Evolutionary conservation across 2,888 invertebrate species (phyloP), one percentile per base, ranked within the genome.

Genomic region (Argynnis bischoffii): DNA sequence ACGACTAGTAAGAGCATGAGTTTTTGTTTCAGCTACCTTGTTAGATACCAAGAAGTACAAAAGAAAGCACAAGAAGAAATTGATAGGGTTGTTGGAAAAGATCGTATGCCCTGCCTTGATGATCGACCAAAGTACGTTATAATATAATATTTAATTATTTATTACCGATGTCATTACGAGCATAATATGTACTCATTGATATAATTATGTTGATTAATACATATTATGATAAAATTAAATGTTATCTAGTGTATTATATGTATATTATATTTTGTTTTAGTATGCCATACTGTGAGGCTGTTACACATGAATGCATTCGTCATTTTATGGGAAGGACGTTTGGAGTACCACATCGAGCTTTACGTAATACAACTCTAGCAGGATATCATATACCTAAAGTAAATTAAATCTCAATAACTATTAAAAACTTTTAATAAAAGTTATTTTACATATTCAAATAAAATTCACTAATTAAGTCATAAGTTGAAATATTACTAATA

Each of bases 241-340:
- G 3, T 11, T 51, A 18, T 54, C 51, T 50, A 14, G n/a, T 41
- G 15, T 15, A 6, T 56, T 18, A 50, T 56, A n/a, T n/a, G n/a
- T n/a, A 64, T 57, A 35, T 63, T 47, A 65, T 31, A 21, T 21
- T 64, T 50, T 16, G 53, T 64, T 69, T 93, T 82, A 96, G 96
- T 63, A 94, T 98, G 95, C 96, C 97, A 0, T 97, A 96, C 79
- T 94, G 96, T 69, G 96, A 96, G 79, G 96, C 96, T 0, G 93
- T 97, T 11, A 95, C 96, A 0, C 89, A 96, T 77, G 97, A 98
- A 84, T 94, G 96, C 0, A 84, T 97, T 0, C 93, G 98, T 55
- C 95, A 97, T 90, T 97, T 97, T 80, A 95, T 96, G 94, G 96
- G 96, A 0, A 91, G 96, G 72, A 95, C 96, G 0, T 95, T 97